Evolutionary conservation across 2,888 invertebrate species (phyloP), one percentile per base, ranked within the genome.

Genomic region (Cistogaster globosa): DNA sequence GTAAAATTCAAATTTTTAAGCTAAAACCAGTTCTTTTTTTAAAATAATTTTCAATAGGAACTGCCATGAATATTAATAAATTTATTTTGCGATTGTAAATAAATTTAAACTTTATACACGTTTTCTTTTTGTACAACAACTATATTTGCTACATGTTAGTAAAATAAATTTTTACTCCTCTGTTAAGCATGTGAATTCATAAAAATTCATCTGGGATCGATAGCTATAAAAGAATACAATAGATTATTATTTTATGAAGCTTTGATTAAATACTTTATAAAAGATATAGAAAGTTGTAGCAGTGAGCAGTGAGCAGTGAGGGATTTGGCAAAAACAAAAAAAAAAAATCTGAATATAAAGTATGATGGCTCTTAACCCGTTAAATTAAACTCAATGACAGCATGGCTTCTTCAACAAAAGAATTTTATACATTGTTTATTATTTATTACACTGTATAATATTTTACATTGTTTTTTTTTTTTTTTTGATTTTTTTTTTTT

Each of bases 71-170:
- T 82, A 63, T 75, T 55, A 60, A 71, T 9, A 32, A 57, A 45
- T 42, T 53, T 53, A 20, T 12, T 82, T 71, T 45, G 14, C 9
- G 26, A 11, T 42, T 51, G 16, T 12, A 20, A 55, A 51, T 42
- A 67, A 58, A 60, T 74, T 68, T 12, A 72, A 77, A 83, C 67
- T 83, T 83, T 77, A 45, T 45, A 72, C 77, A 83, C 72, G 72
- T 68, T 26, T 45, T 16, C 0, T 8, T 18, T 18, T 53, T 18
- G 4, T 53, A 53, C 8, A n/a, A 48, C n/a, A 57, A 55, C 1
- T 74, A 65, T n/a, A n/a, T n/a, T n/a, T 36, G 60, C 36, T 53
- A 74, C 14, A 58, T 57, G n/a, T 12, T n/a, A 36, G 8, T 0
- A 32, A 26, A 38, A 58, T 57, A 57, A 45, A 20, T 16, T 26